Evolutionary conservation across 2,888 invertebrate genomes (phyloP).

Genomic region (Aporophyla nigra): DNA sequence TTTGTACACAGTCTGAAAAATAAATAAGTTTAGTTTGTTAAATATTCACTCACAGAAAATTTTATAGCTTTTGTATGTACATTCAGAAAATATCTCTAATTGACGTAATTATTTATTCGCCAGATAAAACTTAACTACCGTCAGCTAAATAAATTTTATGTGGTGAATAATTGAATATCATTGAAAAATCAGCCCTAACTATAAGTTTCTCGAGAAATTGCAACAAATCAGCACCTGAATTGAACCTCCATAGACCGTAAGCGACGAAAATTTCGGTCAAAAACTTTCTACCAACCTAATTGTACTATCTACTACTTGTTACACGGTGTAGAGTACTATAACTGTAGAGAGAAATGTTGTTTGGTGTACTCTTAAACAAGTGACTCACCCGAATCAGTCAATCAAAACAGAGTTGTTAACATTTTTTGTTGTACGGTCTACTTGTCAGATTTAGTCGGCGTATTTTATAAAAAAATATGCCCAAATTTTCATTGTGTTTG

Average conservation of each 20-base stretch:
- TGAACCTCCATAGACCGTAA: neutral
- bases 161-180: too few relatives aligned
- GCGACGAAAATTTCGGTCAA: neutral
- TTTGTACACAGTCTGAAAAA: constrained; percentile 9
- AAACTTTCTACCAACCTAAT: constrained; percentile 26
- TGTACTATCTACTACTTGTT: constrained; percentile 25
- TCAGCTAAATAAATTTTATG: too few relatives aligned
- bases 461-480: too few relatives aligned
- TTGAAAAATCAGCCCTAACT: neutral
- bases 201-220: neutral
- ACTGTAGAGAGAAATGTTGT: neutral
- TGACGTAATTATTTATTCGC: neutral
- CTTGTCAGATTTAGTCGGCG: too few relatives aligned
- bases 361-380: neutral
- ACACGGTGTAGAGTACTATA: neutral
- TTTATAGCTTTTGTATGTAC: neutral
- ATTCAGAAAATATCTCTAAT: neutral
- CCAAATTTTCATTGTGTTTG: too few relatives aligned
- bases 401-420: constrained; percentile 9
- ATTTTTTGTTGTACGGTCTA: constrained; percentile 5
- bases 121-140: neutral
- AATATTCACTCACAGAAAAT: too few relatives aligned
- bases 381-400: constrained; percentile 23
- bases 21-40: neutral
- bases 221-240: neutral